A percentile compares a stretch with the other conserved stretches of the same genome.
These are phyloP conservation scores for Ophthalmolycus amberensis DNA, from an alignment of 2,113 vertebrate species.

Conservation along the genomic window DNA sequence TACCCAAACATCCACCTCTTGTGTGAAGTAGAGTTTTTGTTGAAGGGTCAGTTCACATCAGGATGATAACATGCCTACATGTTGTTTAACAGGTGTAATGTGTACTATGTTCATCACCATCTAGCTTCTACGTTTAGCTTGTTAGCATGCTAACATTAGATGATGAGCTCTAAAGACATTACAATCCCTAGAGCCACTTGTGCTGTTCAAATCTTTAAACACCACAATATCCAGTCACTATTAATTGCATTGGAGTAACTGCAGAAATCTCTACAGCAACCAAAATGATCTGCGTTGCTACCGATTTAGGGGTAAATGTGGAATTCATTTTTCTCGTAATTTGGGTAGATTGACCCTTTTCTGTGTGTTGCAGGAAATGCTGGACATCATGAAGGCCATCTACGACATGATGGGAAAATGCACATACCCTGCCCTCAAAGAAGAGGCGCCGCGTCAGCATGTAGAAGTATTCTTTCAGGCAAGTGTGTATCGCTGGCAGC, in stretches of 20 bases:
- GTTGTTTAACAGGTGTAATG: neutral
- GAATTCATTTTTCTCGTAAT: neutral
- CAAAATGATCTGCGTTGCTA: too few species aligned
- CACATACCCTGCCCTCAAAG: conserved; percentile 95
- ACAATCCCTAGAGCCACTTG: neutral
- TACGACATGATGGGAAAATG: conserved; percentile 99
- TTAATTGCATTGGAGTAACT: neutral
- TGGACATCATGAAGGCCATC: conserved; percentile 99
- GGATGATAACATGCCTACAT: neutral
- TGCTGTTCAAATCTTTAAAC: neutral
- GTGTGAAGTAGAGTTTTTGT: neutral
- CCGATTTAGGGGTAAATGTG: too few species aligned
- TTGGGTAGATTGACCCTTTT: neutral
- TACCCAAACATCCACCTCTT: neutral
- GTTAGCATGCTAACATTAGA: neutral
- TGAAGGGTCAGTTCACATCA: neutral
- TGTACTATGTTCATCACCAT: neutral
- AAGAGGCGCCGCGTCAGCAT: conserved; percentile 94
- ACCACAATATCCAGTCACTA: neutral
- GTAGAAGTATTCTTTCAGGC: conserved; percentile 99
- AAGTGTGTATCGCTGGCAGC: conserved; percentile 28
- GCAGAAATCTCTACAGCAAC: neutral
- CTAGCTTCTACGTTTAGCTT: neutral
- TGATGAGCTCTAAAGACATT: neutral
- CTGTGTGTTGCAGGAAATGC: conserved; percentile 89